A percentile compares a stretch with the other conserved stretches of the same genome.
Evolutionary conservation across 92 coral and sea anemone genomes (phyloP).

Genomic region (Siderastrea radians): DNA sequence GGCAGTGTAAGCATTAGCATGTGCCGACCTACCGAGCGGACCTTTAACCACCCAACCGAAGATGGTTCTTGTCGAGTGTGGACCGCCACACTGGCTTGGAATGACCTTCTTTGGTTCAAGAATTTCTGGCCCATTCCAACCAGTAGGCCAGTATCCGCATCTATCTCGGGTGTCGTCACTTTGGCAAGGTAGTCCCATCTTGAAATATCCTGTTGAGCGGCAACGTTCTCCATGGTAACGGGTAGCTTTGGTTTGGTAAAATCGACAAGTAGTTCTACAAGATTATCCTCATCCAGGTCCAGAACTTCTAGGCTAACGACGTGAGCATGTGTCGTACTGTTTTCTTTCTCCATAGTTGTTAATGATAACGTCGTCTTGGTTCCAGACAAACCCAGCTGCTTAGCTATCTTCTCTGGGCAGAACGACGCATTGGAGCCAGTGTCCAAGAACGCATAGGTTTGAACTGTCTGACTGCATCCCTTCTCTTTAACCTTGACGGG

Average conservation of each 20-base stretch:
- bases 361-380: conserved; percentile 49
- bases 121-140: conserved; percentile 66
- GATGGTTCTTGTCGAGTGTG: conserved; percentile 56
- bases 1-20: neutral
- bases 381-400: conserved; percentile 30
- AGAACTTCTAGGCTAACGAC: conserved; percentile 54
- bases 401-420: conserved; percentile 57
- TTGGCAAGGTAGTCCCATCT: conserved; percentile 45
- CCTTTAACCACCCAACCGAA: conserved; percentile 73
- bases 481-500: conserved; percentile 71
- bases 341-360: conserved; percentile 60
- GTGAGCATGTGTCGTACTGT: conserved; percentile 37
- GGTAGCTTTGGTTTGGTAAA: conserved; percentile 60
- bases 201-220: conserved; percentile 40
- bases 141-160: conserved; percentile 56
- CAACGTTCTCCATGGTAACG: conserved; percentile 49
- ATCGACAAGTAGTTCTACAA: conserved; percentile 37
- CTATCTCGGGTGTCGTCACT: conserved; percentile 34
- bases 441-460: conserved; percentile 77
- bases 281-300: conserved; percentile 48
- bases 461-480: conserved; percentile 39
- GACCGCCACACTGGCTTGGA: conserved; percentile 15
- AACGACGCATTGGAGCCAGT: conserved; percentile 79
- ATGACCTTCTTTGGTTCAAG: conserved; percentile 34
- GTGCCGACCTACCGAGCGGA: conserved; percentile 32